These are phyloP conservation scores for Thymelicus lineola DNA, from an alignment of 2,888 invertebrate genomes.

Conservation along the genomic window DNA sequence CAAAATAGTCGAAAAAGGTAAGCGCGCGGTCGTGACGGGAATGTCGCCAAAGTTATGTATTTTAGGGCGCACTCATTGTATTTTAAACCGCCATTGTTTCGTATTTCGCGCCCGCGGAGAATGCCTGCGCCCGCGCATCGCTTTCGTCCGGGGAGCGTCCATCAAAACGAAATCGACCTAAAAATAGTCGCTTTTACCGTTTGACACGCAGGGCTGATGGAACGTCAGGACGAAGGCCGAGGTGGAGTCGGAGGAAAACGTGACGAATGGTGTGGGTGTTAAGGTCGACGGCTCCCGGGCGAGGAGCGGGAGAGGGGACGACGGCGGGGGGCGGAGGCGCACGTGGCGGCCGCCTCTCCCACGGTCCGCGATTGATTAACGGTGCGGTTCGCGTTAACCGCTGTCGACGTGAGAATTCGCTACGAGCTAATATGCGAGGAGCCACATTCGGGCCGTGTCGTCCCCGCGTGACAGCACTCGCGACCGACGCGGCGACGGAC, in stretches of 20 bases:
- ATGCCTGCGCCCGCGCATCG: conserved; percentile 43
- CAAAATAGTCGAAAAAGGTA: conserved; percentile 81
- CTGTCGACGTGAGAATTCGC: conserved; percentile 61
- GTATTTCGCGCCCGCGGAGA: conserved; percentile 76
- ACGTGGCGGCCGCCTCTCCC: conserved; percentile 61
- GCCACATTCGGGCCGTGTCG: conserved; percentile 61
- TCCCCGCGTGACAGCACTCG: conserved; percentile 62
- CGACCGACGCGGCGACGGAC: conserved; percentile 48
- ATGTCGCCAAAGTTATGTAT: conserved; percentile 76
- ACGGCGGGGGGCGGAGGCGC: conserved; percentile 47
- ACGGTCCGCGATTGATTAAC: conserved; percentile 70
- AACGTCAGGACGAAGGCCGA: conserved; percentile 33
- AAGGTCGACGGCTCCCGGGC: conserved; percentile 30
- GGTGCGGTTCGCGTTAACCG: conserved; percentile 62
- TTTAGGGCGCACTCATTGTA: conserved; percentile 80
- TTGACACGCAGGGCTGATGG: conserved; percentile 42
- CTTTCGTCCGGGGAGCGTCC: conserved; percentile 47
- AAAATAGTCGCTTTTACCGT: conserved; percentile 50
- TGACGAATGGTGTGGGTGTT: conserved; percentile 18
- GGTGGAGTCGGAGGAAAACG: conserved; percentile 1
- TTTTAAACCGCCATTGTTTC: conserved; percentile 82
- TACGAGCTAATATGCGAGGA: conserved; percentile 57
- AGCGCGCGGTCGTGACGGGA: conserved; percentile 79
- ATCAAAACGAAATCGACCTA: conserved; percentile 53
- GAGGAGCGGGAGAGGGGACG: conserved; percentile 29